phyloP scores from a whole-genome alignment of 2,113 vertebrate genomes.

The Panthera leo region DNA sequence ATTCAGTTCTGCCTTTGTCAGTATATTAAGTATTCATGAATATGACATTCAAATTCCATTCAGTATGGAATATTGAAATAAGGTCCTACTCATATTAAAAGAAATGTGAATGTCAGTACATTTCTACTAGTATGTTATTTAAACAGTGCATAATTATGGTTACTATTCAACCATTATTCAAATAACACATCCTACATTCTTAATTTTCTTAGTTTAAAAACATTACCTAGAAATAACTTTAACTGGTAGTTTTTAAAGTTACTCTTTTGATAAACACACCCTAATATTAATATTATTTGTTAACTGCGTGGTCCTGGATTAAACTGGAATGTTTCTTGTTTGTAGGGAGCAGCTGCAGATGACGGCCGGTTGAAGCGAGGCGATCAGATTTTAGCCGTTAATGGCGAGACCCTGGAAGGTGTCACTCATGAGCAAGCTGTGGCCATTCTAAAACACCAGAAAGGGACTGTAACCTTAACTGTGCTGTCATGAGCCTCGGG shows the following conservation, averaged over 20 bases:
- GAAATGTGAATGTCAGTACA: not conserved
- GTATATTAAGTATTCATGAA: not conserved
- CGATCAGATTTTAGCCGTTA: slow-evolving; percentile 94
- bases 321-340: slow-evolving; percentile 60
- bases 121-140: slow-evolving; percentile 12
- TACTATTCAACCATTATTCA: not conserved
- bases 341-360: slow-evolving; percentile 93
- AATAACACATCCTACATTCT: not conserved
- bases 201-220: slow-evolving; percentile 32
- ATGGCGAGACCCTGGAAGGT: slow-evolving; percentile 92
- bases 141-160: not conserved
- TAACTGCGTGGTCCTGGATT: not conserved
- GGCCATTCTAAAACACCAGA: slow-evolving; percentile 92
- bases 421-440: slow-evolving; percentile 95
- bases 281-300: not conserved
- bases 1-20: not conserved
- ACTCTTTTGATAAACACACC: not conserved
- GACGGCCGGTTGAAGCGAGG: slow-evolving; percentile 93
- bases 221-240: slow-evolving; percentile 2
- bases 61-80: slow-evolving; percentile 14
- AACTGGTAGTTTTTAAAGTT: not conserved
- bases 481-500: slow-evolving; percentile 88
- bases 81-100: not conserved
- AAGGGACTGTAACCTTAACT: slow-evolving; percentile 88
- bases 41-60: not conserved